phyloP scores from a whole-genome alignment of 2,797 vertebrate genomes.

The Vespertilio murinus region DNA sequence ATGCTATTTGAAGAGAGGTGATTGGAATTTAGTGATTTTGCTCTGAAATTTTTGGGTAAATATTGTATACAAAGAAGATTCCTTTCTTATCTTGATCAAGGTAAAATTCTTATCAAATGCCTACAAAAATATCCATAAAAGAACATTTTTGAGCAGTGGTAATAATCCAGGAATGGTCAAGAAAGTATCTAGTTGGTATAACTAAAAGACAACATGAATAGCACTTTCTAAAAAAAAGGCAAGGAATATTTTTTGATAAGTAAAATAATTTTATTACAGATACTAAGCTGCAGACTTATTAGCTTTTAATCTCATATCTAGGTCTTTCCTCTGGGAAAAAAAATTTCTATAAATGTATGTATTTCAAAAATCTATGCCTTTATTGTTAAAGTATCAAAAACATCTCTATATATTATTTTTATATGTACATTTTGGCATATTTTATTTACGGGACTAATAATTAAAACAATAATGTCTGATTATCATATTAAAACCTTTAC shows the following conservation, averaged over 20 bases:
- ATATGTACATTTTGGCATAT: background rate
- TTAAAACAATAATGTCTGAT: background rate
- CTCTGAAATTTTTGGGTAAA: constrained; percentile 10
- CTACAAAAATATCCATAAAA: background rate
- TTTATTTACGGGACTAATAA: background rate
- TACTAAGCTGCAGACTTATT: background rate
- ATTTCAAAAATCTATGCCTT: constrained; percentile 8
- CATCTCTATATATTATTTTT: background rate
- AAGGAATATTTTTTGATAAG: background rate
- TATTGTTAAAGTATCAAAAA: background rate
- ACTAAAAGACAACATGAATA: background rate
- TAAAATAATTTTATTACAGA: background rate
- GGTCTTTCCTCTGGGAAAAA: background rate
- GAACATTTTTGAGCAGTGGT: background rate
- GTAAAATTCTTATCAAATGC: constrained; percentile 10
- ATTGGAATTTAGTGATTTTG: constrained; percentile 4
- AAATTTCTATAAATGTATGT: background rate
- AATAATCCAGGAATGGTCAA: background rate
- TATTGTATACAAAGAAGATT: background rate
- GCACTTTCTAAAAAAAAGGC: background rate
- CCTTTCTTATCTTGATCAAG: background rate
- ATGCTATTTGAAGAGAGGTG: background rate
- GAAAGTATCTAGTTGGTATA: background rate
- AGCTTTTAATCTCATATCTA: background rate
- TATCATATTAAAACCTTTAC: background rate